Evolutionary conservation across 2,888 invertebrate species (phyloP), one percentile per base, ranked within the genome.

Genomic region (Torymus aiolomorphi): DNA sequence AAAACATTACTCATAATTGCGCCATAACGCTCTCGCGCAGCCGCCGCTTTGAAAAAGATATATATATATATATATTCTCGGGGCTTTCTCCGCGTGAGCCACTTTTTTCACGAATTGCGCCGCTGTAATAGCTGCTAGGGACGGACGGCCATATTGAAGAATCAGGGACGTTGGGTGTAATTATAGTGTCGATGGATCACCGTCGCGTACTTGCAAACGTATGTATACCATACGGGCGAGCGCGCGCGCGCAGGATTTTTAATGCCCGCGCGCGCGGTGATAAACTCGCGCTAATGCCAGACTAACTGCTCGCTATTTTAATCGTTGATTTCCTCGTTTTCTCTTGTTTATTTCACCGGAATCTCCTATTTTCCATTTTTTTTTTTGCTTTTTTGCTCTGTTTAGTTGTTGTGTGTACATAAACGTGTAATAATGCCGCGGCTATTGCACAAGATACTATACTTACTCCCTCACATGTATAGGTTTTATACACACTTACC

Each of bases 301-400:
- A 82, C 86, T 86, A 87, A 87, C 86, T 84, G 85, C 85, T 86
- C 85, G 87, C 88, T 87, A 87, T 88, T 89, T 89, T 89, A 88
- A 89, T 89, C 87, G 88, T 87, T 88, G 84, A 84, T 81, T 83
- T 80, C 83, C 85, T 83, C 70, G 80, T 79, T 78, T 78, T 78
- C 24, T 70, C 49, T 69, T 77, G 69, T 62, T 80, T 75, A 82
- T 71, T 42, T 42, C 42, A 42, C 42, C 42, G 42, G 42, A 52
- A 70, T 54, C 72, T 61, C 57, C 82, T 82, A 83, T 82, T 83
- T 71, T 70, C 82, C 75, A 59, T 76, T 57, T 61, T 71, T 42
- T 66, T 61, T 24, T 18, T 18, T 61, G 1, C 59, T 0, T 20
- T 3, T 12, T 20, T 11, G 16, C 13, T 13, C 2, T 16, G 42